phyloP scores from a whole-genome alignment of 2,888 invertebrate species.

The Microctonus brassicae region DNA sequence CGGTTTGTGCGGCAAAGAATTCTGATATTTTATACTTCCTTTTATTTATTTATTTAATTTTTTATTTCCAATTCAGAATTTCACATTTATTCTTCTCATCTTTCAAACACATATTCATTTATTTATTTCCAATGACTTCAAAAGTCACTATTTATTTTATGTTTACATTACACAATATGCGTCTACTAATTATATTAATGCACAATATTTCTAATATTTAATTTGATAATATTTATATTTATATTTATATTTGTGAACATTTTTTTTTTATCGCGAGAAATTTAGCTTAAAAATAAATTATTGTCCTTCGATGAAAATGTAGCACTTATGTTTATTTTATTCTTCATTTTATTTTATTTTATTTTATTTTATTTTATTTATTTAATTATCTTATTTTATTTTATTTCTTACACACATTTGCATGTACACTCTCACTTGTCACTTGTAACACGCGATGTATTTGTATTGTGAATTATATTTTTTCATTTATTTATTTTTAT shows the following conservation, averaged over 20 bases:
- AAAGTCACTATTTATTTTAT: no score
- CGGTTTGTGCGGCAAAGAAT: conserved; percentile 17
- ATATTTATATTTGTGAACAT: conserved; percentile 30
- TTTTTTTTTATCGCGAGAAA: conserved; percentile 40
- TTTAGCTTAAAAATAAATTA: conserved; percentile 68
- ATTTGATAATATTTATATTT: conserved; percentile 5
- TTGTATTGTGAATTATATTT: conserved; percentile 8
- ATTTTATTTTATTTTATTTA: no score
- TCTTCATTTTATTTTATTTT: background rate
- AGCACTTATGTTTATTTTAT: conserved; percentile 59
- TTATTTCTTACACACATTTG: conserved; percentile 13
- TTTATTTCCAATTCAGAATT: no score
- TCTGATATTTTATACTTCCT: conserved; percentile 1
- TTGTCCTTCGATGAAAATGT: conserved; percentile 69
- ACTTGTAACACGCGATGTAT: background rate
- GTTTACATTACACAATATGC: no score
- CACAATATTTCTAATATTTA: background rate
- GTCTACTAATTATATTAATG: no score
- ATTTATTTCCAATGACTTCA: no score
- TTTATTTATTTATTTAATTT: conserved; percentile 14
- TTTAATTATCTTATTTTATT: no score
- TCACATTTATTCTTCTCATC: conserved; percentile 8
- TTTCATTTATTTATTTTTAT: conserved; percentile 9
- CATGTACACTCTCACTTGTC: background rate
- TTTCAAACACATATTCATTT: no score